A percentile compares a stretch with the other conserved stretches of the same genome.
Evolutionary conservation across 1,140 invertebrate species (phyloP).

Genomic region (Cydia amplana): DNA sequence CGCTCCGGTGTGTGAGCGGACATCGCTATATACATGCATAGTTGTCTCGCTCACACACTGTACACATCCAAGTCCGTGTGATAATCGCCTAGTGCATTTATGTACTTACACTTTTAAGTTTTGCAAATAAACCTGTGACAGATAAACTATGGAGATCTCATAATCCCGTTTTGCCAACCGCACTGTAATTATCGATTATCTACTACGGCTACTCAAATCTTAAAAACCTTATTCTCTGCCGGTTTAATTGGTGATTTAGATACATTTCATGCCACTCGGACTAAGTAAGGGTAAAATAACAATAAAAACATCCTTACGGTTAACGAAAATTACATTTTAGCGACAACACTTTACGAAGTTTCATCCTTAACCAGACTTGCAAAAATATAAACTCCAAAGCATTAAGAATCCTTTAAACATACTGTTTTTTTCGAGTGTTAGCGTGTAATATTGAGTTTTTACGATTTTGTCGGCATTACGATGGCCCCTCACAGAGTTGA

Average conservation of each 20-base stretch:
- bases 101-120: too few relatives aligned
- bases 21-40: too few relatives aligned
- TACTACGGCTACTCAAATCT: not conserved
- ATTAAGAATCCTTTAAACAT: not conserved
- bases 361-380: not conserved
- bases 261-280: not conserved
- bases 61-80: too few relatives aligned
- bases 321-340: too few relatives aligned
- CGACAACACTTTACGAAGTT: too few relatives aligned
- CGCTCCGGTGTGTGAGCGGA: too few relatives aligned
- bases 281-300: not conserved
- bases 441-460: constrained; percentile 47
- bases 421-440: constrained; percentile 14
- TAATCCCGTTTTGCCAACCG: not conserved
- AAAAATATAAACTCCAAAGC: not conserved
- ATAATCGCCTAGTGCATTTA: too few relatives aligned
- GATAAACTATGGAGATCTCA: too few relatives aligned
- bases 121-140: too few relatives aligned
- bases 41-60: not conserved
- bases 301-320: too few relatives aligned
- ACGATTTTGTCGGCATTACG: constrained; percentile 49
- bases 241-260: not conserved
- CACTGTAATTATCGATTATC: not conserved
- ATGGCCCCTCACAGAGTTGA: constrained; percentile 60
- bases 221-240: not conserved